Evolutionary conservation across 1,140 invertebrate genomes (phyloP).

Genomic region (Zelostemma sp.): DNA sequence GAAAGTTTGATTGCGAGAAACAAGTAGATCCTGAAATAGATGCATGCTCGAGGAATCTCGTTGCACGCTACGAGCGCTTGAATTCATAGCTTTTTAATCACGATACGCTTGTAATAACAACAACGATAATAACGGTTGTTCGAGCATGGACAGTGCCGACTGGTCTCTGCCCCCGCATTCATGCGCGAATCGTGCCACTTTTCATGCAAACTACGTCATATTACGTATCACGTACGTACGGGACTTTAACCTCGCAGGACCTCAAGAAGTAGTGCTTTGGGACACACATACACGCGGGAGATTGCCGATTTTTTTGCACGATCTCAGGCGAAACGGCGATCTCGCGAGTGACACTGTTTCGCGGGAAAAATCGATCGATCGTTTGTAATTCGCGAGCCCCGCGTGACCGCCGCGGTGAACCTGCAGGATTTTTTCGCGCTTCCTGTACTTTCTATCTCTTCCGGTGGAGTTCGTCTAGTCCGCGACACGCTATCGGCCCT

Average conservation of each 20-base stretch:
- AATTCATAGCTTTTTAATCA: constrained; percentile 36
- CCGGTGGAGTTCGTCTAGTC: constrained; percentile 28
- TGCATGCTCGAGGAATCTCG: not conserved
- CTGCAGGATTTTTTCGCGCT: not conserved
- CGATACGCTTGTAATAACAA: constrained; percentile 2
- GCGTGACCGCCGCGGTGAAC: not conserved
- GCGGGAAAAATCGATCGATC: not conserved
- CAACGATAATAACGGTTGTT: constrained; percentile 14
- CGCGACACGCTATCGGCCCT: constrained; percentile 24
- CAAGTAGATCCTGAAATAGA: constrained; percentile 6
- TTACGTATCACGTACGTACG: constrained; percentile 11
- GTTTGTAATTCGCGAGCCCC: not conserved
- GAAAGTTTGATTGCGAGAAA: not conserved
- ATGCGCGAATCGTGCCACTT: constrained; percentile 17
- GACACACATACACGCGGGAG: not conserved
- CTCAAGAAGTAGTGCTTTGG: constrained; percentile 1
- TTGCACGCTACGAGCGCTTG: not conserved
- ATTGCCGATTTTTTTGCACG: not conserved
- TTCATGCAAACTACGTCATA: constrained; percentile 19
- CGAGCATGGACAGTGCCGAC: constrained; percentile 13
- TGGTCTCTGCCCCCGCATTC: constrained; percentile 8
- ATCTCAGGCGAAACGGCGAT: not conserved
- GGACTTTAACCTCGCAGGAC: constrained; percentile 21
- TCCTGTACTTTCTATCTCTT: constrained; percentile 24
- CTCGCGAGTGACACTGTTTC: not conserved